phyloP scores from a whole-genome alignment of 2,113 vertebrate genomes.

The Symphodus melops region DNA sequence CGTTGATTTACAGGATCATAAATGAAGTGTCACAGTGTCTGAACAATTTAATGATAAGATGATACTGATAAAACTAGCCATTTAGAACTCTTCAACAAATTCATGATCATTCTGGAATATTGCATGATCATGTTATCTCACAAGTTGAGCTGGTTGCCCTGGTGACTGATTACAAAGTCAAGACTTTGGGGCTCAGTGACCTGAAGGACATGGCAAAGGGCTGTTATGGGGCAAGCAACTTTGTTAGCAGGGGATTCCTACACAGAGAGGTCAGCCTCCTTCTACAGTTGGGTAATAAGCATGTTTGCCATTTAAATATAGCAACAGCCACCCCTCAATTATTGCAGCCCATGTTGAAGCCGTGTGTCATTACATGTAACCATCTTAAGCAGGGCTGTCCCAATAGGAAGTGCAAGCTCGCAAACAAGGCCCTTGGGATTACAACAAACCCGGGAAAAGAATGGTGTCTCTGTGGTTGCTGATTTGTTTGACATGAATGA shows the following conservation, averaged over 20 bases:
- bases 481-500: slow-evolving; percentile 24
- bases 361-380: slow-evolving; percentile 61
- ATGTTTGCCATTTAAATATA: slow-evolving; percentile 78
- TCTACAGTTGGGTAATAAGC: slow-evolving; percentile 76
- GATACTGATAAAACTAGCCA: not conserved
- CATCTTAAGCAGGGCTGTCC: slow-evolving; percentile 39
- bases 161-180: not conserved
- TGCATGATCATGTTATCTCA: not conserved
- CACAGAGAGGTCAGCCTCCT: slow-evolving; percentile 58
- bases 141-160: too few species aligned
- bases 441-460: slow-evolving; percentile 18
- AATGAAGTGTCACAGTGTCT: slow-evolving; percentile 4
- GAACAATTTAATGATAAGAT: not conserved
- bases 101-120: not conserved
- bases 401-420: slow-evolving; percentile 55
- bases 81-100: not conserved
- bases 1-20: not conserved
- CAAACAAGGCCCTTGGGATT: slow-evolving; percentile 53
- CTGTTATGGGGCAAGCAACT: slow-evolving; percentile 36
- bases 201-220: slow-evolving; percentile 22
- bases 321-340: slow-evolving; percentile 74
- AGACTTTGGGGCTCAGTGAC: slow-evolving; percentile 16
- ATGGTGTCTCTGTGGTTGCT: not conserved
- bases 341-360: slow-evolving; percentile 64
- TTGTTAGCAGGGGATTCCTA: slow-evolving; percentile 28